A percentile compares a stretch with the other conserved stretches of the same genome.
phyloP scores from a whole-genome alignment of 2,888 invertebrate species.

The Allygus modestus region DNA sequence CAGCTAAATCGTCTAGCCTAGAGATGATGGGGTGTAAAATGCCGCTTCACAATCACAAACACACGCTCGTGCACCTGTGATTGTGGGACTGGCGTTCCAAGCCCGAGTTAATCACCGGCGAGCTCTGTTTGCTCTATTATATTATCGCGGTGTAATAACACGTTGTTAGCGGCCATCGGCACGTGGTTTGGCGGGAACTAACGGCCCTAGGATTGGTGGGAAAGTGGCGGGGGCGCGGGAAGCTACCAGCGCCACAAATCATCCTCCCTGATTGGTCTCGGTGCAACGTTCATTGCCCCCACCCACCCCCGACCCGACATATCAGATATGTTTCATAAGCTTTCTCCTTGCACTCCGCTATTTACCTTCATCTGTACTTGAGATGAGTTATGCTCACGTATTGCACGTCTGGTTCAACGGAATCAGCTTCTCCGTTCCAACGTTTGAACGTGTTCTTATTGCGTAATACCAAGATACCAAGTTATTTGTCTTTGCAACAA shows the following conservation, averaged over 20 bases:
- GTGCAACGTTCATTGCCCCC: conserved; percentile 2
- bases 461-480: neutral
- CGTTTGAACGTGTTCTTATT: neutral
- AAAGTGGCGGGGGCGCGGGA: conserved; percentile 30
- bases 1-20: neutral
- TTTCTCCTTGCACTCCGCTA: conserved; percentile 26
- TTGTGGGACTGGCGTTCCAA: neutral
- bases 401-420: conserved; percentile 10
- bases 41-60: neutral
- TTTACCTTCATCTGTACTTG: conserved; percentile 15
- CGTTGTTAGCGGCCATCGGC: conserved; percentile 27
- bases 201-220: conserved; percentile 41
- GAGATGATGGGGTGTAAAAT: neutral
- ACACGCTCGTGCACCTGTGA: conserved; percentile 10
- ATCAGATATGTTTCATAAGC: conserved; percentile 30
- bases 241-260: conserved; percentile 42
- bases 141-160: conserved; percentile 33
- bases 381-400: conserved; percentile 19
- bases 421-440: conserved; percentile 5
- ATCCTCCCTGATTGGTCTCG: neutral
- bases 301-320: neutral
- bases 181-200: conserved; percentile 44
- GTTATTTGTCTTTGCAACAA: neutral
- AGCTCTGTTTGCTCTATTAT: conserved; percentile 40
- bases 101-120: neutral